phyloP scores from a whole-genome alignment of 2,113 vertebrate genomes.

The Ciconia maguari region DNA sequence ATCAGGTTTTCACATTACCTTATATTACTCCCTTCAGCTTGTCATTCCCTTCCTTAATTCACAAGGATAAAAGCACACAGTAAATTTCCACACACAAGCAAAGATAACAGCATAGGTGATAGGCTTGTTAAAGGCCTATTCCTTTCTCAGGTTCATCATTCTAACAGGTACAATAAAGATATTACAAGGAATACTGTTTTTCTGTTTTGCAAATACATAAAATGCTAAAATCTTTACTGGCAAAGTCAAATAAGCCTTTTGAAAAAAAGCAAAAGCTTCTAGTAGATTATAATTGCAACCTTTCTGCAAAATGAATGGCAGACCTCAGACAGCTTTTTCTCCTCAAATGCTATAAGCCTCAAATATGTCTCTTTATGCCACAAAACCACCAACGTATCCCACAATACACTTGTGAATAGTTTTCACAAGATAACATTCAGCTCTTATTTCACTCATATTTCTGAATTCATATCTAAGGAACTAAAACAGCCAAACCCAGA shows the following conservation, averaged over 20 bases:
- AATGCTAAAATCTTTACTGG: not conserved
- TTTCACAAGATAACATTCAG: not conserved
- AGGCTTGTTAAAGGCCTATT: not conserved
- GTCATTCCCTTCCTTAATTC: not conserved
- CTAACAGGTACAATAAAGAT: not conserved
- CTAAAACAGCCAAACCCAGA: not conserved
- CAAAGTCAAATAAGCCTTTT: not conserved
- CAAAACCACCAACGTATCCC: not conserved
- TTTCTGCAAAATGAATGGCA: not conserved
- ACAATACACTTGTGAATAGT: not conserved
- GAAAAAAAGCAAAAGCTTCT: not conserved
- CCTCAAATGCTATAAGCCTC: not conserved
- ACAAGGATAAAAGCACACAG: not conserved
- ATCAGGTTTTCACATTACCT: not conserved
- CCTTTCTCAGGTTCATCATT: not conserved
- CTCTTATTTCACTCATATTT: not conserved
- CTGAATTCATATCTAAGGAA: not conserved
- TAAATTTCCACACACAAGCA: not conserved
- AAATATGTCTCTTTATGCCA: not conserved
- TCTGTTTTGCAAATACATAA: not conserved
- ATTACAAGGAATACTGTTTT: not conserved
- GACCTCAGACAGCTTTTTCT: not conserved
- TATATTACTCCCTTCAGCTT: not conserved
- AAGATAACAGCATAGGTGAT: not conserved
- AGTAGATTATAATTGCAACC: not conserved